Percentiles rank a stretch among this genome's conserved stretches.
Conservation (phyloP, 2,888 invertebrate species). For the Parthenolecanium corni region DNA sequence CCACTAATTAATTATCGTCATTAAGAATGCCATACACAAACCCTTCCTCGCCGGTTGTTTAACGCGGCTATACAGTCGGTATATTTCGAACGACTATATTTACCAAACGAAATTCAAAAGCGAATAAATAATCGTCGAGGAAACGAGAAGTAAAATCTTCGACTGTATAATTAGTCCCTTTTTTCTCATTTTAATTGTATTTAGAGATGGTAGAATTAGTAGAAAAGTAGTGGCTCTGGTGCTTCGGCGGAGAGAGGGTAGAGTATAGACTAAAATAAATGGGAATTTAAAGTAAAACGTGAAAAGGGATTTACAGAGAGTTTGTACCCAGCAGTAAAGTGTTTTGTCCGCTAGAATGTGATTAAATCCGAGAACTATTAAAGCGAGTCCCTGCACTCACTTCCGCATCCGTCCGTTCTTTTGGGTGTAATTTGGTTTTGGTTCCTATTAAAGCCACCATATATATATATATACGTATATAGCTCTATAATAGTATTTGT, state of each 20-base stretch:
- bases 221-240: too few relatives aligned
- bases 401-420: conserved; percentile 1
- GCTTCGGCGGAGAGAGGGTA: too few relatives aligned
- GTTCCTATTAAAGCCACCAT: neutral
- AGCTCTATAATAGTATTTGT: too few relatives aligned
- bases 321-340: conserved; percentile 18
- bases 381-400: conserved; percentile 2
- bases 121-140: conserved; percentile 6
- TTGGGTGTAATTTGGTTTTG: neutral
- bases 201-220: too few relatives aligned
- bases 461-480: too few relatives aligned
- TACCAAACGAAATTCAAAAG: conserved; percentile 9
- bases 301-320: conserved; percentile 14
- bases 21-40: too few relatives aligned
- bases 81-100: conserved; percentile 3
- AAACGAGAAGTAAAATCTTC: conserved; percentile 4
- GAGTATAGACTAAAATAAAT: conserved; percentile 4
- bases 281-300: conserved; percentile 21
- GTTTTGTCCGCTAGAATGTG: conserved; percentile 23
- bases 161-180: conserved; percentile 20
- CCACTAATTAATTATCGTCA: too few relatives aligned
- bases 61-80: too few relatives aligned
- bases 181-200: neutral
- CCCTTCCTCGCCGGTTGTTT: too few relatives aligned
- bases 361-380: conserved; percentile 17